Percentiles rank a stretch among this genome's conserved stretches.
Evolutionary conservation across 2,797 vertebrate genomes (phyloP).

Genomic region (Petrocephalus sullivani): DNA sequence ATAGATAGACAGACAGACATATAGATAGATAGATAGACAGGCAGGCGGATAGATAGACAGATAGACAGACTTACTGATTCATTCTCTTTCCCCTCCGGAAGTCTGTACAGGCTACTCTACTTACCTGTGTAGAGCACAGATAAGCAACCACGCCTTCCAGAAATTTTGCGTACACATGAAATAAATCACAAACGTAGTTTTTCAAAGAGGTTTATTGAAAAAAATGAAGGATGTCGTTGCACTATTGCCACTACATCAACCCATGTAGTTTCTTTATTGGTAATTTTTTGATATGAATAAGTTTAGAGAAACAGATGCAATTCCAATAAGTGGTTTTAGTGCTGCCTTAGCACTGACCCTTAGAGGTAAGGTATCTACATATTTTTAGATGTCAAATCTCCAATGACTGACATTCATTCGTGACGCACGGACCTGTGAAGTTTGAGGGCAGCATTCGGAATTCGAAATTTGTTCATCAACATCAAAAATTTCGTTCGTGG

Average conservation of each 20-base stretch:
- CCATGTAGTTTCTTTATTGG: not conserved
- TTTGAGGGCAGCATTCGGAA: not conserved
- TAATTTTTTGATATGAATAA: conserved; percentile 7
- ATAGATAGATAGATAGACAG: not conserved
- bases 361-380: not conserved
- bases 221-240: not conserved
- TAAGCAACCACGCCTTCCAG: not conserved
- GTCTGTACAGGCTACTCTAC: not conserved
- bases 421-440: not conserved
- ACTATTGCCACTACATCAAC: not conserved
- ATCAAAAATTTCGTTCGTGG: not conserved
- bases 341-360: not conserved
- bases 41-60: too few species aligned
- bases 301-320: not conserved
- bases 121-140: not conserved
- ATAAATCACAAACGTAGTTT: not conserved
- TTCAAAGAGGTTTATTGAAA: conserved; percentile 7
- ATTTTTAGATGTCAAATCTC: not conserved
- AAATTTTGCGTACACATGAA: not conserved
- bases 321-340: not conserved
- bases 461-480: not conserved
- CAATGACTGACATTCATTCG: not conserved
- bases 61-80: too few species aligned
- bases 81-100: not conserved
- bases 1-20: too few species aligned